phyloP scores from a whole-genome alignment of 2,797 vertebrate species.

The Rachycentron canadum region DNA sequence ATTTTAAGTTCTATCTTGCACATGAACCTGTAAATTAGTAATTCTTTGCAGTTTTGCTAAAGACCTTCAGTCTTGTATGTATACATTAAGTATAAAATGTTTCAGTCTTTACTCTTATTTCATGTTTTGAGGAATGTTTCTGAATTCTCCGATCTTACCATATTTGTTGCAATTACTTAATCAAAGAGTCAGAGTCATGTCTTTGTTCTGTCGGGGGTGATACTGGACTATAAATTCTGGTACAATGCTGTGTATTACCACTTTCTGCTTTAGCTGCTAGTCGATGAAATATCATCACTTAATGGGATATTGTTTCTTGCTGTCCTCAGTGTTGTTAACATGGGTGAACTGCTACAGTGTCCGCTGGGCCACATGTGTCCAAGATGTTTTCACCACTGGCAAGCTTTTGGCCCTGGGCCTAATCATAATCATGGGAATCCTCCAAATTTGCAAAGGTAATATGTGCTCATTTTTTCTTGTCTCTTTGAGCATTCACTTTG shows the following conservation, averaged over 20 bases:
- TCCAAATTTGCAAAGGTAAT: constrained; percentile 89
- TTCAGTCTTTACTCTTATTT: neutral
- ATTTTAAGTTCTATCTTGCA: neutral
- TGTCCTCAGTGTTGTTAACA: constrained; percentile 85
- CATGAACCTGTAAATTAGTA: no score
- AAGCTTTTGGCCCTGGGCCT: constrained; percentile 89
- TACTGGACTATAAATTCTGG: neutral
- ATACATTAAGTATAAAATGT: neutral
- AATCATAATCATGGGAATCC: constrained; percentile 86
- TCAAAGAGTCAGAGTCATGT: neutral
- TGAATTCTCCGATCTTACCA: neutral
- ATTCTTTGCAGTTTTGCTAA: neutral
- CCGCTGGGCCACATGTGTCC: constrained; percentile 88
- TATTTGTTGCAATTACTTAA: neutral
- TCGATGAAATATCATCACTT: neutral
- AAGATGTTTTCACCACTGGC: constrained; percentile 89
- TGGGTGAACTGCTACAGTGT: constrained; percentile 91
- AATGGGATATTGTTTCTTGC: neutral
- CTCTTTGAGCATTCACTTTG: neutral
- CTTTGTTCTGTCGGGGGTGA: neutral
- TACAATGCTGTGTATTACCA: neutral
- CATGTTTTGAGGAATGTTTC: neutral
- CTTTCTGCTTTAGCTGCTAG: neutral
- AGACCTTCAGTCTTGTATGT: no score
- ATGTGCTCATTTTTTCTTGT: neutral